These are phyloP conservation scores for Chirona hameri DNA, from an alignment of 2,888 invertebrate species.

Conservation along the genomic window DNA sequence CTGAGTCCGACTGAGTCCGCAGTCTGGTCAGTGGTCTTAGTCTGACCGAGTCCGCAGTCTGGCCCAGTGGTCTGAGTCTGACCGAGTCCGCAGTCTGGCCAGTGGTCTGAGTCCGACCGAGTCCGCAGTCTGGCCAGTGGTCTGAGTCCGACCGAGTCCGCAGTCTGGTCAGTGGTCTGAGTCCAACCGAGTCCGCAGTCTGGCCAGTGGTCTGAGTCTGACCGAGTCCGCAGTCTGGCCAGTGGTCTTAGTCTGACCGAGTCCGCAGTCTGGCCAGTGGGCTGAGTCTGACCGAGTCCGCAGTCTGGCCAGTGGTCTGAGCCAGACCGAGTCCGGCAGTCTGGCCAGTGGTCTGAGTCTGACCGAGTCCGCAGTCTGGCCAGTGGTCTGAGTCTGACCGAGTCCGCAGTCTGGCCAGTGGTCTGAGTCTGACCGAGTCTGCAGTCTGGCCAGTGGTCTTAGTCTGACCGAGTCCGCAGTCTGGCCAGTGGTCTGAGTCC, in stretches of 20 bases:
- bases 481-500: neutral
- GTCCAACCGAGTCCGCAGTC: no score
- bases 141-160: no score
- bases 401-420: neutral
- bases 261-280: neutral
- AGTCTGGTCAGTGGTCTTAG: neutral
- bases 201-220: constrained; percentile 46
- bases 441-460: neutral
- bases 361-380: neutral
- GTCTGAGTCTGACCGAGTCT: neutral
- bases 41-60: no score
- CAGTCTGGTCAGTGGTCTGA: no score
- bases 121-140: no score
- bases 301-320: neutral
- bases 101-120: no score
- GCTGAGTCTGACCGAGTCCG: neutral
- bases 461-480: neutral
- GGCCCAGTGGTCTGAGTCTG: no score
- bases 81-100: no score
- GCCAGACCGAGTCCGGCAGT: neutral
- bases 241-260: neutral
- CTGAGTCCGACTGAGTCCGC: neutral
- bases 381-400: neutral
- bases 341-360: neutral
- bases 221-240: constrained; percentile 5